Evolutionary conservation across 2,113 vertebrate species (phyloP), one percentile per base, ranked within the genome.

Genomic region (Heterotis niloticus): DNA sequence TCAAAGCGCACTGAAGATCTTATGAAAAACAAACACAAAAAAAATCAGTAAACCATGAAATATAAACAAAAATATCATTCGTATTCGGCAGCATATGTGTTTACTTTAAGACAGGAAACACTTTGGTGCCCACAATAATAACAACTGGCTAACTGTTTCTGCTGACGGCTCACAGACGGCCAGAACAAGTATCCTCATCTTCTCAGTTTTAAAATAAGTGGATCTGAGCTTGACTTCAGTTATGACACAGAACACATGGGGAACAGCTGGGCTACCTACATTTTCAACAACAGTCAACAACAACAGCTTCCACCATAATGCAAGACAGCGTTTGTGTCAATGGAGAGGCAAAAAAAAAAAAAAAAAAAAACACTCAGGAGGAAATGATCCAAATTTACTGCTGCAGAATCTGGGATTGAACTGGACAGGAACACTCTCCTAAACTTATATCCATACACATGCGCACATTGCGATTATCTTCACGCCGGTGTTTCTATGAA

Each of bases 361-460:
- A 23, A 16, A 10, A 59, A 62, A 29, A 26, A 67, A 54, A 81
- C 76, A 67, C 59, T 66, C 64, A 71, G 75, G 34, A 44, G 34
- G 34, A 26, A 28, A 75, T 69, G 34, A 0, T 17, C 68, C 78
- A 78, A 83, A 82, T 81, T 76, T 76, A 18, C 70, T 80, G n/a
- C 74, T 75, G 79, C 79, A 80, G 82, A 88, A 84, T 26, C 69
- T 56, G 78, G 80, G 81, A 84, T 71, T 74, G 64, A 51, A 66
- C 80, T 79, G 81, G 82, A 81, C 64, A 80, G 78, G 3, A 18
- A 44, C 54, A 56, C 20, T 28, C n/a, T 52, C 44, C 77, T 81
- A 64, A 24, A 78, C 78, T 62, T 78, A 83, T 64, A 76, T 74
- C 78, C 70, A 77, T 57, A 80, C 44, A 26, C 28, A 29, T 67